Conservation (phyloP, 2,113 vertebrate species). For the Phoenicopterus ruber region DNA sequence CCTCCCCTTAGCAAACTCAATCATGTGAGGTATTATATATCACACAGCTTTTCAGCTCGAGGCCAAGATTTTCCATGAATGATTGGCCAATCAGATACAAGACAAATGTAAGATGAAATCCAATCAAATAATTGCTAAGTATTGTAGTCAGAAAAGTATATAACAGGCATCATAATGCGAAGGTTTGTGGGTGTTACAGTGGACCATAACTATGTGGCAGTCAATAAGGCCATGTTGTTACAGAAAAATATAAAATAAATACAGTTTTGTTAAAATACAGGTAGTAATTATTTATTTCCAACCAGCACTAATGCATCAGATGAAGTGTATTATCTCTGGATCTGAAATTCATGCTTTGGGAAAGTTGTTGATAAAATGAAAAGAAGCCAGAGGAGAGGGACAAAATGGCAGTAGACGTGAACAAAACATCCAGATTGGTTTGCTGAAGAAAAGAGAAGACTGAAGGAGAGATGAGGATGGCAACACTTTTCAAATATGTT, state of each 20-base stretch:
- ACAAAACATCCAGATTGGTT: not conserved
- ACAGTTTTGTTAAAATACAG: not conserved
- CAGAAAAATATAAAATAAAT: not conserved
- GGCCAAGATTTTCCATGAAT: not conserved
- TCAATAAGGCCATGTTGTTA: not conserved
- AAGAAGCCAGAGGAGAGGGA: not conserved
- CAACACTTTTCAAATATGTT: not conserved
- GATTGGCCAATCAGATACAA: not conserved
- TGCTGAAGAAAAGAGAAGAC: not conserved
- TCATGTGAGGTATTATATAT: not conserved
- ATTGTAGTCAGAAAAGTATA: not conserved
- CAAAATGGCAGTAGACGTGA: not conserved
- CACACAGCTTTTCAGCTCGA: not conserved
- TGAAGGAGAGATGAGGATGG: not conserved
- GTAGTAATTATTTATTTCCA: not conserved
- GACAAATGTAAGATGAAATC: not conserved
- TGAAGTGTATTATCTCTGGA: not conserved
- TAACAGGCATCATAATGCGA: not conserved
- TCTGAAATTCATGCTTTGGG: not conserved
- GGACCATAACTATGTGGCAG: not conserved
- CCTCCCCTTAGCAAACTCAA: not conserved
- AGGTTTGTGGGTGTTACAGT: not conserved
- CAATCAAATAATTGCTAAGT: not conserved
- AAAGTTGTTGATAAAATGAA: not conserved
- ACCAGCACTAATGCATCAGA: not conserved